These are phyloP conservation scores for Fratercula arctica DNA, from an alignment of 2,797 vertebrate genomes.

Conservation along the genomic window DNA sequence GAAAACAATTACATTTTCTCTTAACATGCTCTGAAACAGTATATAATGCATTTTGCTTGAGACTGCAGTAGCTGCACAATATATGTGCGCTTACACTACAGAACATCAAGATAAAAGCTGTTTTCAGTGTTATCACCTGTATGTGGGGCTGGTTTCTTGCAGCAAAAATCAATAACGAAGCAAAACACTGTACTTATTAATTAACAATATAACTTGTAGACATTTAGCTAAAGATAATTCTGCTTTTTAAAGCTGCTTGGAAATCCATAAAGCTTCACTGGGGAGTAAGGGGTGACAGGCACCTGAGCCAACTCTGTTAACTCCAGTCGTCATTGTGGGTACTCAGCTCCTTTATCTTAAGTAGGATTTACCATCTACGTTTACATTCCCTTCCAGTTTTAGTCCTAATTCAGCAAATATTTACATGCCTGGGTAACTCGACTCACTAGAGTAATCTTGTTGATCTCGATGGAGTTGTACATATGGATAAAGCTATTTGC, in stretches of 20 bases:
- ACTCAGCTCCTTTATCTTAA: constrained; percentile 40
- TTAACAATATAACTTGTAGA: background rate
- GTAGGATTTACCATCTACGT: background rate
- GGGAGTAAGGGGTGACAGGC: background rate
- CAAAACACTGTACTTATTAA: background rate
- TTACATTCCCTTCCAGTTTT: constrained; percentile 57
- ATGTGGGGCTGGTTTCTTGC: background rate
- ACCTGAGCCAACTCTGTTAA: constrained; percentile 23
- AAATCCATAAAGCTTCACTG: background rate
- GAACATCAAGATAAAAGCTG: background rate
- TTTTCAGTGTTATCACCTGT: background rate
- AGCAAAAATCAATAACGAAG: background rate
- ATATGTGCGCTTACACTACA: background rate
- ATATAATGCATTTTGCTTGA: background rate
- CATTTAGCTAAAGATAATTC: background rate
- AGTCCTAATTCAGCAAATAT: constrained; percentile 60
- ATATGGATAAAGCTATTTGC: constrained; percentile 57
- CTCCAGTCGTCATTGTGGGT: background rate
- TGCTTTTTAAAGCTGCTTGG: background rate
- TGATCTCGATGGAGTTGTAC: constrained; percentile 48
- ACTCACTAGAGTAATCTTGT: background rate
- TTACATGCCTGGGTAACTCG: constrained; percentile 49
- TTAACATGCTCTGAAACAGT: background rate
- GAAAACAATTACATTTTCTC: background rate
- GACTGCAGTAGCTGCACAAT: background rate